Evolutionary conservation across 2,113 vertebrate species (phyloP).

Genomic region (Callipepla squamata): DNA sequence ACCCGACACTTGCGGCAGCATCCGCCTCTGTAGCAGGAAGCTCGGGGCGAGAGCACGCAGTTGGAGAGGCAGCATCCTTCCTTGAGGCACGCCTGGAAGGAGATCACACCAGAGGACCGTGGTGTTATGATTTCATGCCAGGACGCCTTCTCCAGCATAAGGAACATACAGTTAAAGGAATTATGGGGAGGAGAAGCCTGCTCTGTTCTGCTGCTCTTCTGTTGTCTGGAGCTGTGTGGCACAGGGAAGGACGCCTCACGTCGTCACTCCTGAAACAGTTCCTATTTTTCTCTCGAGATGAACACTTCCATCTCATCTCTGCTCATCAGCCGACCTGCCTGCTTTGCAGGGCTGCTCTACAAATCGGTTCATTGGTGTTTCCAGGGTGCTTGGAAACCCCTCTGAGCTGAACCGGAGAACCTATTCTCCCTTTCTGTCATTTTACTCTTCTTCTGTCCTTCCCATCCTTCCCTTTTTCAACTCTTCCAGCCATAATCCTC

Average conservation of each 20-base stretch:
- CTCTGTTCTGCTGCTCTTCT: background rate
- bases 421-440: background rate
- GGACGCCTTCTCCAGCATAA: background rate
- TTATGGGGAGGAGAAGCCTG: background rate
- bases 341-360: background rate
- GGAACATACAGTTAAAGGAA: background rate
- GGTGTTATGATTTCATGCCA: too few relatives aligned
- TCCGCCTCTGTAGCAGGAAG: background rate
- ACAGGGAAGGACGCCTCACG: rapidly evolving
- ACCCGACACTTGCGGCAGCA: background rate
- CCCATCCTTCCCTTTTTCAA: background rate
- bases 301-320: background rate
- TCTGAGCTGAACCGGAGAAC: background rate
- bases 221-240: rapidly evolving
- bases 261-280: background rate
- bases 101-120: rapidly evolving
- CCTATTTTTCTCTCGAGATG: rapidly evolving
- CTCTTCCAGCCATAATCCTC: background rate
- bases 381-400: background rate
- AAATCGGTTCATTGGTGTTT: background rate
- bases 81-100: background rate
- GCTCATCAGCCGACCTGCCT: background rate
- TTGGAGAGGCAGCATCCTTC: background rate
- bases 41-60: background rate
- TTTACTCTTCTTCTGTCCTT: background rate